These are phyloP conservation scores for Cheilosia pagana DNA, from an alignment of 2,888 invertebrate species.

Conservation along the genomic window DNA sequence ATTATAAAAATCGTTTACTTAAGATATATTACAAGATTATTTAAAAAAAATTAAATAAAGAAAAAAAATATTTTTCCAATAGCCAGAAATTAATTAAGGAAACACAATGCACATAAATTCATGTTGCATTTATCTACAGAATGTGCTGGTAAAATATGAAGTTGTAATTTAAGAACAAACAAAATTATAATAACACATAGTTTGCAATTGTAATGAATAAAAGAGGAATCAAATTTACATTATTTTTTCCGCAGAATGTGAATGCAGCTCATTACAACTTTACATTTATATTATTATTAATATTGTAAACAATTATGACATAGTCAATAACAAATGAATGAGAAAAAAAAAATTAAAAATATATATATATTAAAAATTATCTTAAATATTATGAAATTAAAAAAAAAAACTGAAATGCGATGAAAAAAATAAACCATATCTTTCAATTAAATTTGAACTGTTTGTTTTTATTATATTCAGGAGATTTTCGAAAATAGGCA, in stretches of 20 bases:
- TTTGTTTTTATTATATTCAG: slow-evolving; percentile 20
- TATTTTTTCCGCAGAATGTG: slow-evolving; percentile 58
- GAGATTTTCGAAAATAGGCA: too few species aligned
- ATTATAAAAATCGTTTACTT: slow-evolving; percentile 49
- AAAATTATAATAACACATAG: slow-evolving; percentile 25
- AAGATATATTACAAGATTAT: slow-evolving; percentile 49
- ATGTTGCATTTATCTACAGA: slow-evolving; percentile 44
- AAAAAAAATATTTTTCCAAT: slow-evolving; percentile 58
- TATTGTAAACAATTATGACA: slow-evolving; percentile 74
- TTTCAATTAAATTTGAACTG: slow-evolving; percentile 65
- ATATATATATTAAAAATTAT: slow-evolving; percentile 42
- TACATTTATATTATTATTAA: slow-evolving; percentile 69
- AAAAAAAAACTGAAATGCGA: slow-evolving; percentile 47
- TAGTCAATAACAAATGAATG: slow-evolving; percentile 71
- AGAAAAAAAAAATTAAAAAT: slow-evolving; percentile 3
- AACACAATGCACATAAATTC: slow-evolving; percentile 30
- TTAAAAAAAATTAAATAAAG: slow-evolving; percentile 31
- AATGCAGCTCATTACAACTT: slow-evolving; percentile 71
- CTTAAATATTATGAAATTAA: slow-evolving; percentile 64
- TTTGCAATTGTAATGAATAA: slow-evolving; percentile 47
- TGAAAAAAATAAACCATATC: slow-evolving; percentile 73
- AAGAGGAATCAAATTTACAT: slow-evolving; percentile 40
- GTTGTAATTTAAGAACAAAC: slow-evolving; percentile 27
- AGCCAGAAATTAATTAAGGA: slow-evolving; percentile 34
- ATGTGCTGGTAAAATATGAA: slow-evolving; percentile 23